A percentile compares a stretch with the other conserved stretches of the same genome.
These are phyloP conservation scores for Lydus trimaculatus DNA, from an alignment of 2,888 invertebrate species.

Conservation along the genomic window DNA sequence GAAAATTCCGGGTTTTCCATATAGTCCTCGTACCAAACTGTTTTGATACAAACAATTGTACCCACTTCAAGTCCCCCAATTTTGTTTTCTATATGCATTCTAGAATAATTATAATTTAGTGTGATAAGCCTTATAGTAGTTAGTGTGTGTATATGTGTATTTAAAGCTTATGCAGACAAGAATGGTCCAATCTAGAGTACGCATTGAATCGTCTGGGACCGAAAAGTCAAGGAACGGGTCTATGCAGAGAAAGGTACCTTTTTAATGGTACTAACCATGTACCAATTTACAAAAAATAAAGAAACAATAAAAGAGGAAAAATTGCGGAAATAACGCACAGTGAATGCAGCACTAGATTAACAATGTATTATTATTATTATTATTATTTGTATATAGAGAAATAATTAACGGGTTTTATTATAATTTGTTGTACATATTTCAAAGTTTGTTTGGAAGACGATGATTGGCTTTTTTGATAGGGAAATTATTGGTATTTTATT, in stretches of 20 bases:
- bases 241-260: slow-evolving; percentile 65
- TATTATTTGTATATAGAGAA: slow-evolving; percentile 22
- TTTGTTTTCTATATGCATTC: not conserved
- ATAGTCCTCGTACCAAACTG: slow-evolving; percentile 24
- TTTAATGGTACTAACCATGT: slow-evolving; percentile 46
- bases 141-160: slow-evolving; percentile 48
- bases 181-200: slow-evolving; percentile 60
- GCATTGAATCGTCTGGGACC: slow-evolving; percentile 60
- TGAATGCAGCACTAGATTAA: slow-evolving; percentile 55
- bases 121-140: not conserved
- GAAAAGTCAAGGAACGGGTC: slow-evolving; percentile 60
- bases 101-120: not conserved
- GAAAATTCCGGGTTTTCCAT: slow-evolving; percentile 4
- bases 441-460: not conserved
- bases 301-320: not conserved
- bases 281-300: slow-evolving; percentile 28
- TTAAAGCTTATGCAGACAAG: slow-evolving; percentile 58
- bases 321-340: slow-evolving; percentile 47
- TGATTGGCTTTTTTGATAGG: not conserved
- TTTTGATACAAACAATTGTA: slow-evolving; percentile 24
- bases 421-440: slow-evolving; percentile 26
- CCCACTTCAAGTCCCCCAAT: not conserved
- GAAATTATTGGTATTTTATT: slow-evolving; percentile 16
- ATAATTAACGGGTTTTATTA: slow-evolving; percentile 12
- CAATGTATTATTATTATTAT: slow-evolving; percentile 30